phyloP scores from a whole-genome alignment of 2,888 invertebrate species.

The Aspidiotus destructor region DNA sequence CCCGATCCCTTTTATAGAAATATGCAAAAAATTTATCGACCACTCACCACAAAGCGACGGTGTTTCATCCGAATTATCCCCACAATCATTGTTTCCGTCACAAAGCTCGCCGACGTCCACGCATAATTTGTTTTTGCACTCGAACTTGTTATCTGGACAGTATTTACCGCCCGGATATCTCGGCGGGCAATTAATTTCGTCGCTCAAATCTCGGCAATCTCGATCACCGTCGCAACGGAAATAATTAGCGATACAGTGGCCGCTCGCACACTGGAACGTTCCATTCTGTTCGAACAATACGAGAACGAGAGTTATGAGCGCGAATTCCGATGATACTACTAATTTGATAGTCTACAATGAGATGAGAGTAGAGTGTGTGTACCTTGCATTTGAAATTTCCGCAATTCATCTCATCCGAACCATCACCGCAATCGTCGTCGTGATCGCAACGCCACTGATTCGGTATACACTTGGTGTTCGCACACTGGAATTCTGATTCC shows the following conservation, averaged over 20 bases:
- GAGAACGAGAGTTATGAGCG: neutral
- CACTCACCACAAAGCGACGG: conserved; percentile 57
- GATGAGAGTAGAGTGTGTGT: conserved; percentile 3
- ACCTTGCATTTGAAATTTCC: conserved; percentile 71
- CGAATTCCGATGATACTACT: too few species aligned
- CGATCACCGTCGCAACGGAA: conserved; percentile 82
- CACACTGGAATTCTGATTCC: conserved; percentile 82
- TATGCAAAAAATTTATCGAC: conserved; percentile 15
- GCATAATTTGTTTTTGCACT: conserved; percentile 77
- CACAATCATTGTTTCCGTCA: conserved; percentile 88
- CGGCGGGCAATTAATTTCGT: conserved; percentile 81
- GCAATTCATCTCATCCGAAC: conserved; percentile 78
- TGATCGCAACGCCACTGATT: conserved; percentile 90
- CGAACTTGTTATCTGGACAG: conserved; percentile 81
- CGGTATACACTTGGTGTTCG: conserved; percentile 82
- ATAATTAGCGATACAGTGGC: conserved; percentile 83
- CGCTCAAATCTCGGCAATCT: conserved; percentile 80
- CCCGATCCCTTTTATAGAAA: neutral
- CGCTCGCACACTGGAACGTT: conserved; percentile 83
- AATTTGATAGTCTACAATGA: too few species aligned
- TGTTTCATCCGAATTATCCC: conserved; percentile 82
- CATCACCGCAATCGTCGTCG: conserved; percentile 94
- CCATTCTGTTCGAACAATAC: conserved; percentile 49
- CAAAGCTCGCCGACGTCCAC: conserved; percentile 81
- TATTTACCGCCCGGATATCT: conserved; percentile 77